Evolutionary conservation across 1,140 invertebrate genomes (phyloP).

Genomic region (Physella acuta): DNA sequence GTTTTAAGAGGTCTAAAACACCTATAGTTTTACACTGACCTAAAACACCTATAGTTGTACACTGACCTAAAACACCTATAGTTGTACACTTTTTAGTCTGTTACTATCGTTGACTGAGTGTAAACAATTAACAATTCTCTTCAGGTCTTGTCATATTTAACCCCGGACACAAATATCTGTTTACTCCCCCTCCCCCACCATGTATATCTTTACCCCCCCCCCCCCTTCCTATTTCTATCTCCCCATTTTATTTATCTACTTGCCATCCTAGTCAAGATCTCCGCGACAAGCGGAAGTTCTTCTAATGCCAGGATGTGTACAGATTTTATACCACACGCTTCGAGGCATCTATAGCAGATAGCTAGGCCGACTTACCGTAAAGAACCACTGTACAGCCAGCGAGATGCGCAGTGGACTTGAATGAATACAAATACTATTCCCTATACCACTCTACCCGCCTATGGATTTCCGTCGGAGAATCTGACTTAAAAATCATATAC

Average conservation of each 20-base stretch:
- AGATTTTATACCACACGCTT: too few species aligned
- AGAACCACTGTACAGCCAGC: too few species aligned
- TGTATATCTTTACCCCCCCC: not conserved
- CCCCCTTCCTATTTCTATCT: slow-evolving; percentile 8
- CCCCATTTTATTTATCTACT: slow-evolving; percentile 5
- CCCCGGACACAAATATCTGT: not conserved
- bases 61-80: not conserved
- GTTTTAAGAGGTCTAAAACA: too few species aligned
- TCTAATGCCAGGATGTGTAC: too few species aligned
- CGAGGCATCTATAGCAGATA: too few species aligned
- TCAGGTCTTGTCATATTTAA: not conserved
- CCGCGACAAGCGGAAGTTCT: too few species aligned
- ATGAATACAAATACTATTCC: too few species aligned
- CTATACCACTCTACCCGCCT: too few species aligned
- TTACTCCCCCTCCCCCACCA: not conserved
- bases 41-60: not conserved
- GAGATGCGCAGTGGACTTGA: too few species aligned
- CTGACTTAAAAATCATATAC: too few species aligned
- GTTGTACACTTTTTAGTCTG: not conserved
- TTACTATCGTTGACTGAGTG: not conserved
- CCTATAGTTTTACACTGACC: not conserved
- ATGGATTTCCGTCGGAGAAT: too few species aligned
- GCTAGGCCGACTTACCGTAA: too few species aligned
- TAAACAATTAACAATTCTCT: not conserved
- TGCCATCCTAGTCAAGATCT: not conserved